phyloP scores from a whole-genome alignment of 2,888 invertebrate species.

The Ormia ochracea region DNA sequence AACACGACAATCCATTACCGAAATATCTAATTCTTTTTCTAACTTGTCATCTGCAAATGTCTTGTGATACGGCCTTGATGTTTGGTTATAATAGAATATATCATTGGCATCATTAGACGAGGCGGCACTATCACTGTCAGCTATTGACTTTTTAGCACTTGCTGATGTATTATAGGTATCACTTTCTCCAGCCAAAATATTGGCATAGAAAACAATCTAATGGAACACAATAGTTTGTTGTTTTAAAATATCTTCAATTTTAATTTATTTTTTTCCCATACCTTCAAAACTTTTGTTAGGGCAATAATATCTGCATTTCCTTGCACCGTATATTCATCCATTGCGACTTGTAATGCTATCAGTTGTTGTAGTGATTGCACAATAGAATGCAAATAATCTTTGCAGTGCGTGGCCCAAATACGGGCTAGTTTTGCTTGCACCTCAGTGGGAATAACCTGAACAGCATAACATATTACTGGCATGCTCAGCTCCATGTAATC shows the following conservation, averaged over 20 bases:
- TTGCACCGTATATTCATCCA: conserved; percentile 86
- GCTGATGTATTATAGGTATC: conserved; percentile 53
- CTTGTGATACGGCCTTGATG: conserved; percentile 71
- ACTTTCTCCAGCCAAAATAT: conserved; percentile 86
- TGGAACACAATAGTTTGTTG: neutral
- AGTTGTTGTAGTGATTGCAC: conserved; percentile 90
- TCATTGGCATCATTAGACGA: conserved; percentile 71
- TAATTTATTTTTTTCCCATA: conserved; percentile 66
- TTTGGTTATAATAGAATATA: conserved; percentile 73
- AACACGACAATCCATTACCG: conserved; percentile 83
- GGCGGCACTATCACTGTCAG: conserved; percentile 60
- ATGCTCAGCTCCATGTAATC: conserved; percentile 90
- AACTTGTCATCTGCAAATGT: conserved; percentile 77
- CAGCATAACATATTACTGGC: conserved; percentile 87
- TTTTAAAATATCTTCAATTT: neutral
- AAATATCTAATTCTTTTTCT: conserved; percentile 84
- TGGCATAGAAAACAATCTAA: conserved; percentile 90
- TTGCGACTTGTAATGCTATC: conserved; percentile 89
- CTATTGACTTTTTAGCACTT: conserved; percentile 65
- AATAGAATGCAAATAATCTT: conserved; percentile 81
- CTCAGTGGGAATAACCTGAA: conserved; percentile 83
- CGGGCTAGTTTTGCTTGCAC: conserved; percentile 88
- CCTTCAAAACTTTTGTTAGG: conserved; percentile 92
- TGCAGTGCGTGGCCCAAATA: conserved; percentile 86
- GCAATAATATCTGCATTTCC: conserved; percentile 90